Percentiles rank a stretch among this genome's conserved stretches.
These are phyloP conservation scores for Polypedilum vanderplanki DNA, from an alignment of 1,140 invertebrate genomes.

Conservation along the genomic window DNA sequence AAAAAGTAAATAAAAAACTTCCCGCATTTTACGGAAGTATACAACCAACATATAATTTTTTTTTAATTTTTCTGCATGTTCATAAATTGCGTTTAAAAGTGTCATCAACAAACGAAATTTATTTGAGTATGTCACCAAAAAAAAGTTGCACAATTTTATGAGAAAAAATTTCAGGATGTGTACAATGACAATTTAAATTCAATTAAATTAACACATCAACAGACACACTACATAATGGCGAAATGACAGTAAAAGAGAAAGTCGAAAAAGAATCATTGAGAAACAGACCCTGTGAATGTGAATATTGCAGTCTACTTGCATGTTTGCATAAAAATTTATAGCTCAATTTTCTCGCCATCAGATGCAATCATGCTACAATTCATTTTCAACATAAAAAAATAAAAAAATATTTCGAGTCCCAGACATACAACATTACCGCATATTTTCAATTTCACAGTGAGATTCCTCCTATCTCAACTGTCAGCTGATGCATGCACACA, in stretches of 20 bases:
- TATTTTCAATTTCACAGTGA: not conserved
- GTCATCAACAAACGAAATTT: no score
- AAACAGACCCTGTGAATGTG: not conserved
- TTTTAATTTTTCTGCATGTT: no score
- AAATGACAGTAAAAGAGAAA: not conserved
- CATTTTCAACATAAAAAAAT: not conserved
- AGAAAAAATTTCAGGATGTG: not conserved
- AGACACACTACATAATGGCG: not conserved
- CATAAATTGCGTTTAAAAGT: no score
- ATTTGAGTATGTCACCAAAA: no score
- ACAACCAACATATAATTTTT: no score
- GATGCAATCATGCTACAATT: slow-evolving; percentile 17
- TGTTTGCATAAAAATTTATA: slow-evolving; percentile 19
- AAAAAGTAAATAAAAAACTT: no score
- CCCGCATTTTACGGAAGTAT: no score
- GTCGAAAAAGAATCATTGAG: not conserved
- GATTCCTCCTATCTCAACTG: not conserved
- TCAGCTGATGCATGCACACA: not conserved
- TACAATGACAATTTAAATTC: slow-evolving; percentile 1
- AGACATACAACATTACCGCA: not conserved
- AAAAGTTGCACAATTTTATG: no score
- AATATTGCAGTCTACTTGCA: not conserved
- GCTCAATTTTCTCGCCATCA: slow-evolving; percentile 16
- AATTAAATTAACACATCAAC: slow-evolving; percentile 19
- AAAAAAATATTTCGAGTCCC: not conserved